Evolutionary conservation across 2,797 vertebrate species (phyloP).

Genomic region (Danio tinwini): DNA sequence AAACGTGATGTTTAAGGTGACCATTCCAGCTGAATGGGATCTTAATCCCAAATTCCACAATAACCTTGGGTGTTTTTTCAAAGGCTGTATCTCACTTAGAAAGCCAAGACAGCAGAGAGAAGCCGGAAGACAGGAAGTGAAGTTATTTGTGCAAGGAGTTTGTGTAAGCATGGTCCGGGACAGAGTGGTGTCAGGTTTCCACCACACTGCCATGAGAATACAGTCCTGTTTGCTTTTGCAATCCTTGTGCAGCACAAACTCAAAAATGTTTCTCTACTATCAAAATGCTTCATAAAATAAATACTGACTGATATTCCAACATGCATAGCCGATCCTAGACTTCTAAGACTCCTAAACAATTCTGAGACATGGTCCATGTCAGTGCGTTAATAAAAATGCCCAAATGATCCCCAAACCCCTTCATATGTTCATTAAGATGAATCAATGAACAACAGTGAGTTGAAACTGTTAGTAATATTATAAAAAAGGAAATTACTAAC

Average conservation of each 20-base stretch:
- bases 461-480: no score
- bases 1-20: constrained; percentile 3
- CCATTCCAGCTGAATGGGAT: constrained; percentile 9
- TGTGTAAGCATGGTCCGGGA: constrained; percentile 30
- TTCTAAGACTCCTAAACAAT: no score
- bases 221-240: constrained; percentile 22
- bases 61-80: not conserved
- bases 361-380: no score
- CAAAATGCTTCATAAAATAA: not conserved
- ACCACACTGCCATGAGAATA: not conserved
- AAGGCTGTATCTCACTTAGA: not conserved
- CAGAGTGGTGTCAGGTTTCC: constrained; percentile 42
- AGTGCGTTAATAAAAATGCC: no score
- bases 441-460: no score
- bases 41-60: not conserved
- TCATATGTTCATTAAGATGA: no score
- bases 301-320: not conserved
- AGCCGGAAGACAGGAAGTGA: constrained; percentile 42
- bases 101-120: constrained; percentile 11
- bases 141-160: constrained; percentile 34
- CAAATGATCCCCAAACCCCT: no score
- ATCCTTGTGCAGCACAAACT: not conserved
- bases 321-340: not conserved
- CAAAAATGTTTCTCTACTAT: not conserved
- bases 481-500: no score